Evolutionary conservation across 37 sponge, comb jelly and placozoan genomes (phyloP).

Genomic region (Eunapius fragilis): DNA sequence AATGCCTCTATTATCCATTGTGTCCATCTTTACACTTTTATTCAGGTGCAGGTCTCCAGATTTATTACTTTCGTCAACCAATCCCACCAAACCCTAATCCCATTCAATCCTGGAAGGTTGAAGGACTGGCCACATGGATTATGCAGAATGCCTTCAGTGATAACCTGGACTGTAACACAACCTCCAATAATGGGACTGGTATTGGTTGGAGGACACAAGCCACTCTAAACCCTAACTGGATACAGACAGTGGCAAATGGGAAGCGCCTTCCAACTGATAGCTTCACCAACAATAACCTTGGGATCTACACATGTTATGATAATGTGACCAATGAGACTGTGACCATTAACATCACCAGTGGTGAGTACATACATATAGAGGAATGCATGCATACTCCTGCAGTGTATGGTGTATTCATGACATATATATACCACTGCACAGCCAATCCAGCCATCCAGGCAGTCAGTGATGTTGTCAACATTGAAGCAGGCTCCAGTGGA

Average conservation of each 20-base stretch:
- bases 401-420: too few relatives aligned
- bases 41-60: background rate
- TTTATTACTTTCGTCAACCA: background rate
- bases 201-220: slow-evolving; percentile 22
- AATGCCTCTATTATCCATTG: too few relatives aligned
- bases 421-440: background rate
- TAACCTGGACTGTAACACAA: slow-evolving; percentile 30
- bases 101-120: slow-evolving; percentile 18
- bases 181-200: background rate
- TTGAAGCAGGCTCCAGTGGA: background rate
- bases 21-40: too few relatives aligned
- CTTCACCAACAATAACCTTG: slow-evolving; percentile 7
- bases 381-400: background rate
- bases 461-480: background rate
- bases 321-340: background rate
- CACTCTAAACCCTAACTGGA: background rate
- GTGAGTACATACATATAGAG: background rate
- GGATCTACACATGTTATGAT: slow-evolving; percentile 24
- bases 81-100: background rate
- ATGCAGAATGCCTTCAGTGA: background rate
- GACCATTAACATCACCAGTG: slow-evolving; percentile 17
- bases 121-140: slow-evolving; percentile 39
- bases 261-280: background rate
- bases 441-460: background rate
- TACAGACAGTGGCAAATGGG: background rate